phyloP scores from a whole-genome alignment of 2,797 vertebrate species.

The Sandelia bainsii region DNA sequence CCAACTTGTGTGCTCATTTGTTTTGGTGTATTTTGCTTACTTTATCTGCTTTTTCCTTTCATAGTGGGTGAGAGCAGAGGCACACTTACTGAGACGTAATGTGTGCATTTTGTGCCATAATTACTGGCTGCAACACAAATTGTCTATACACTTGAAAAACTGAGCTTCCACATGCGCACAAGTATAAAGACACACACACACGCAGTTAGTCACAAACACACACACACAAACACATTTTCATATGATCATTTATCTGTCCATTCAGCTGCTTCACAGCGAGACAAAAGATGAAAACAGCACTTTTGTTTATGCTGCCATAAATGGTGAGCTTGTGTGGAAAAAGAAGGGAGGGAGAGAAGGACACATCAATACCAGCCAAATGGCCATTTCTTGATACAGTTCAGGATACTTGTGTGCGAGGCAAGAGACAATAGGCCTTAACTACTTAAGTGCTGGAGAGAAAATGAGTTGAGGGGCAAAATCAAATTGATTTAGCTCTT shows the following conservation, averaged over 20 bases:
- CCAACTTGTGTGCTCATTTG: constrained; percentile 57
- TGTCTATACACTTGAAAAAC: constrained; percentile 57
- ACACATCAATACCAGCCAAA: constrained; percentile 37
- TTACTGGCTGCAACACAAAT: constrained; percentile 58
- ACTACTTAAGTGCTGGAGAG: constrained; percentile 33
- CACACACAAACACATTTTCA: constrained; percentile 42
- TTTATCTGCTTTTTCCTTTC: constrained; percentile 61
- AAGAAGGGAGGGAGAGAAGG: constrained; percentile 14
- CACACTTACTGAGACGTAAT: constrained; percentile 58
- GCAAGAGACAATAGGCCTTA: constrained; percentile 41
- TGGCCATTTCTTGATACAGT: constrained; percentile 40
- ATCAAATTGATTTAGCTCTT: constrained; percentile 37
- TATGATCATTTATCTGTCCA: constrained; percentile 59
- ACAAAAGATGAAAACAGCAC: constrained; percentile 58
- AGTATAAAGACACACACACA: constrained; percentile 8
- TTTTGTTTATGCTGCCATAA: constrained; percentile 61
- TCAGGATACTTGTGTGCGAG: constrained; percentile 10
- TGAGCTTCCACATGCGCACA: constrained; percentile 17
- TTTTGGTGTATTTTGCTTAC: constrained; percentile 51
- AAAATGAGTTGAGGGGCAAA: constrained; percentile 18
- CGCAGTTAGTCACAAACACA: constrained; percentile 6
- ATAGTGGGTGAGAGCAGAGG: constrained; percentile 43
- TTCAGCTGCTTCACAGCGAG: constrained; percentile 52
- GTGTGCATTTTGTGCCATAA: constrained; percentile 63
- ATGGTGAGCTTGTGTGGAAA: constrained; percentile 29